phyloP scores from a whole-genome alignment of 2,113 vertebrate genomes.

The Regulus satrapa region DNA sequence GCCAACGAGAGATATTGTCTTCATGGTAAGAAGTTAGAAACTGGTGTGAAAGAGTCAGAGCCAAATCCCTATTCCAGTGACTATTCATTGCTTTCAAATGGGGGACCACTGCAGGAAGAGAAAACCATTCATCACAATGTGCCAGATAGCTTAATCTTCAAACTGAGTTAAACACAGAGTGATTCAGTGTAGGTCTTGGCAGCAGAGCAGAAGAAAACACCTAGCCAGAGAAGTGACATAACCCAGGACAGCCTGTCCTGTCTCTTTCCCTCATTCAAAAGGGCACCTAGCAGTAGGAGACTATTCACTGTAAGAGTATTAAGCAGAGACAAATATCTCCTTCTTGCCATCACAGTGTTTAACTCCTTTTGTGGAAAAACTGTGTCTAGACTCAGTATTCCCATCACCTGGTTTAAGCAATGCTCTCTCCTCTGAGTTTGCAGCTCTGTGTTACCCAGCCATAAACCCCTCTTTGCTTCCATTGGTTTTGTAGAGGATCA shows the following conservation, averaged over 20 bases:
- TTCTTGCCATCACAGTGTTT: background rate
- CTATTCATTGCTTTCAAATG: background rate
- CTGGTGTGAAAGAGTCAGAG: background rate
- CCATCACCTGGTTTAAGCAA: background rate
- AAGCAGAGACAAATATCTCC: background rate
- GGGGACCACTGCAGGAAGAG: background rate
- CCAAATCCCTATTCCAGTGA: background rate
- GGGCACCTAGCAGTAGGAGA: background rate
- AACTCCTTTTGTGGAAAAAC: background rate
- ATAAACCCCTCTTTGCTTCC: background rate
- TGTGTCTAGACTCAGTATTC: background rate
- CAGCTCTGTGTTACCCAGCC: background rate
- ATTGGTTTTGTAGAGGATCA: background rate
- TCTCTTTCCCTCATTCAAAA: background rate
- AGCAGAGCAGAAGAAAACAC: background rate
- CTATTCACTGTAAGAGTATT: background rate
- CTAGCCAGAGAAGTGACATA: background rate
- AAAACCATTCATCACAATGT: background rate
- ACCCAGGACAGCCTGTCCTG: background rate
- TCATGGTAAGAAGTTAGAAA: background rate
- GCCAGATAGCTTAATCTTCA: background rate
- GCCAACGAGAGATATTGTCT: background rate
- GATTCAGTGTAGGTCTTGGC: background rate
- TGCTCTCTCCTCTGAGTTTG: background rate
- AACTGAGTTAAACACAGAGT: background rate